phyloP scores from a whole-genome alignment of 2,888 invertebrate species.

The Prosapia bicincta region DNA sequence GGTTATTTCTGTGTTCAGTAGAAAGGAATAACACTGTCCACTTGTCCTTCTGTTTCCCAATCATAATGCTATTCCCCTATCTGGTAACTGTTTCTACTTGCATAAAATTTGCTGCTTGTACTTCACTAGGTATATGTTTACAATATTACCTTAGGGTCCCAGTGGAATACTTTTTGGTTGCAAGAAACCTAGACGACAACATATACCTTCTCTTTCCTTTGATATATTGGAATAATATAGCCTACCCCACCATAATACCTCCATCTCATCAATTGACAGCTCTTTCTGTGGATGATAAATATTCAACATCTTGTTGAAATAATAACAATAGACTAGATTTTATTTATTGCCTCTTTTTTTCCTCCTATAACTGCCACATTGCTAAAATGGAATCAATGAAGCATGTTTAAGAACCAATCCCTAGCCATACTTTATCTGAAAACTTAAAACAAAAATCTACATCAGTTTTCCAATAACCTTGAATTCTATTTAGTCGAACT shows the following conservation, averaged over 20 bases:
- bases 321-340: not conserved
- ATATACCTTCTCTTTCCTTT: no score
- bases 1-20: no score
- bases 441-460: slow-evolving; percentile 41
- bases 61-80: no score
- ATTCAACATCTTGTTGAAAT: not conserved
- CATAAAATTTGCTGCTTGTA: no score
- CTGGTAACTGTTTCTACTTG: no score
- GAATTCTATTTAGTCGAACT: slow-evolving; percentile 41
- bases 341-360: not conserved
- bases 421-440: slow-evolving; percentile 43
- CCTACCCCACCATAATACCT: not conserved
- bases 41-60: no score
- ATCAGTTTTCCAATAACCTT: slow-evolving; percentile 45
- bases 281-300: no score
- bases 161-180: no score
- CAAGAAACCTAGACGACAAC: no score
- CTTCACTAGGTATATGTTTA: no score
- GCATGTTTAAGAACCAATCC: slow-evolving; percentile 43
- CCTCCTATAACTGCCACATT: not conserved
- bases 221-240: not conserved
- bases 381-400: slow-evolving; percentile 25
- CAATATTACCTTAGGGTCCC: no score
- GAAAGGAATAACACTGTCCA: no score
- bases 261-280: not conserved